Evolutionary conservation across 2,888 invertebrate genomes (phyloP), one percentile per base, ranked within the genome.

Genomic region (Acronicta leporina): DNA sequence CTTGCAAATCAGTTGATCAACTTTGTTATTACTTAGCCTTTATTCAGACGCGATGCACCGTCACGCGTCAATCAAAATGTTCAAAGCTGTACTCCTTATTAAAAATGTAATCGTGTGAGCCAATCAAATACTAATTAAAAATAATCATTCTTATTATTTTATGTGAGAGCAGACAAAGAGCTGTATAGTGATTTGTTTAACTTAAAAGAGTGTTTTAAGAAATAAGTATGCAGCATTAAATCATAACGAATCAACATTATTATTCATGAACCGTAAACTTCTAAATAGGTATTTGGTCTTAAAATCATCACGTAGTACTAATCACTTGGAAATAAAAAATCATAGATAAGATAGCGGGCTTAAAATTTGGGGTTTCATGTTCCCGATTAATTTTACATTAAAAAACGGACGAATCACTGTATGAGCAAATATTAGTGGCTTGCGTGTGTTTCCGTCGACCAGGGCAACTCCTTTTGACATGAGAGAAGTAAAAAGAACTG

Each of bases 151-250:
- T 16, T 43, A 44, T 27, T 38, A 27, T 46, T 50, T 40, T 27
- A 46, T 27, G 46, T 53, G 44, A 65, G 54, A 60, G 43, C 52
- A 65, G 53, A 42, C 35, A n/a, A 40, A 38, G 15, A 53, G 16
- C n/a, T 42, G 33, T 35, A 56, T 50, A 63, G 56, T 54, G 33
- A 48, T 54, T 68, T 68, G 60, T 73, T 63, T 63, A 68, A 68
- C 55, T 45, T 56, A 25, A 41, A 44, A 38, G 41, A 68, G 42
- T 47, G 48, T 59, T 56, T 60, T 60, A 63, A 57, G 68, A 43
- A 68, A 55, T 46, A 40, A 68, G 43, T 57, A 73, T 73, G 68
- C 59, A 40, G 59, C 73, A 73, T 63, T 33, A 71, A 73, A 73
- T 73, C 47, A 41, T 51, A 63, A 43, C 55, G 40, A 48, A 54